Evolutionary conservation across 2,113 vertebrate genomes (phyloP).

Genomic region (Panthera leo): DNA sequence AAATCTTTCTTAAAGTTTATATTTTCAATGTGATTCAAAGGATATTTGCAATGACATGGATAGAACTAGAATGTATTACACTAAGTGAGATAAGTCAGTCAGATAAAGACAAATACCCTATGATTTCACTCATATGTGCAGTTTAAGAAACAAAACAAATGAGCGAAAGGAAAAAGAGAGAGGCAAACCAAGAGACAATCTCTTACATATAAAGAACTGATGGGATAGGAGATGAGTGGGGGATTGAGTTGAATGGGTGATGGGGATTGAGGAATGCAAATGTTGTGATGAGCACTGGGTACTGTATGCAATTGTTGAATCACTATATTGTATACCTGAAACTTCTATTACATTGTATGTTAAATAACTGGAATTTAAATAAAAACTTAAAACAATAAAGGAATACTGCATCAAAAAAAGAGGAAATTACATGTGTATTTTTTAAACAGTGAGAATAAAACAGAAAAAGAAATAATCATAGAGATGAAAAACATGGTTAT

Average conservation of each 20-base stretch:
- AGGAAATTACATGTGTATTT: background rate
- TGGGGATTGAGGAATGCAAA: background rate
- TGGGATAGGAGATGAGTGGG: background rate
- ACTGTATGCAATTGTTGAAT: background rate
- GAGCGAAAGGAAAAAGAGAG: background rate
- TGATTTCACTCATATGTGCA: background rate
- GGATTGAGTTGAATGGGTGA: background rate
- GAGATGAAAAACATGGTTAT: background rate
- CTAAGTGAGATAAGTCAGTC: background rate
- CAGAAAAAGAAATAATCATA: background rate
- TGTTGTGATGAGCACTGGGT: background rate
- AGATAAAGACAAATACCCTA: background rate
- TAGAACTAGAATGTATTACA: background rate
- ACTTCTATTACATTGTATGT: background rate
- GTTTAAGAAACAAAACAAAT: background rate
- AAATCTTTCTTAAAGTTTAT: background rate
- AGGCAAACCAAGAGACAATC: background rate
- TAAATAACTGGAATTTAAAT: background rate
- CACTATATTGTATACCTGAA: background rate
- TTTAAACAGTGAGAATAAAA: background rate
- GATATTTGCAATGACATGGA: background rate
- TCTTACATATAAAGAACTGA: background rate
- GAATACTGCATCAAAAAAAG: background rate
- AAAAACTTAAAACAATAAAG: background rate
- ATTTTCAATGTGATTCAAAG: background rate